Evolutionary conservation across 2,888 invertebrate species (phyloP).

Genomic region (Chloromyia formosa): DNA sequence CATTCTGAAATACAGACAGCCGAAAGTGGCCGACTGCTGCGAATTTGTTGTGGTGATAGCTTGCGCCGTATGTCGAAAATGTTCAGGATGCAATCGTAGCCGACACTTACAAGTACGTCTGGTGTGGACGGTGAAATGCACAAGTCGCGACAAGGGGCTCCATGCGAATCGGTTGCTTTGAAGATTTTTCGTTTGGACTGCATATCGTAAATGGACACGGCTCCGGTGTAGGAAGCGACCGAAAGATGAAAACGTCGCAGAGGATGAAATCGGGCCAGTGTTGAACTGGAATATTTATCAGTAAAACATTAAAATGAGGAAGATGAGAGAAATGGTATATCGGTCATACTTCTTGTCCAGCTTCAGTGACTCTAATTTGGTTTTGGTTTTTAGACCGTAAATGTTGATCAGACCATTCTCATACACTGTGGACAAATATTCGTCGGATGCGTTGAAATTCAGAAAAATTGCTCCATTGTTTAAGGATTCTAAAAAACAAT

Average conservation of each 20-base stretch:
- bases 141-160: constrained; percentile 61
- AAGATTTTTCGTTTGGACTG: constrained; percentile 58
- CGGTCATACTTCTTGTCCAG: constrained; percentile 58
- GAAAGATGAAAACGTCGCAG: constrained; percentile 59
- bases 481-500: constrained; percentile 53
- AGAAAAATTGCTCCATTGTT: constrained; percentile 58
- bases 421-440: constrained; percentile 60
- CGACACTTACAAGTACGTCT: constrained; percentile 59
- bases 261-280: constrained; percentile 62
- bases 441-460: constrained; percentile 62
- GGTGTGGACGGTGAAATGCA: constrained; percentile 58
- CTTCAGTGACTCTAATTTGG: constrained; percentile 58
- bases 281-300: constrained; percentile 54
- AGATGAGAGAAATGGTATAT: too few relatives aligned
- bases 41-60: constrained; percentile 55
- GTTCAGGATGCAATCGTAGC: constrained; percentile 61
- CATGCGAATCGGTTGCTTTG: constrained; percentile 57
- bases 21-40: constrained; percentile 58
- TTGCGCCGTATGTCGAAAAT: constrained; percentile 61
- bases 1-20: constrained; percentile 60
- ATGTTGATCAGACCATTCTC: constrained; percentile 60
- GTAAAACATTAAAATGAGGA: too few relatives aligned
- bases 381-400: constrained; percentile 60
- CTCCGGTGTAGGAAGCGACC: constrained; percentile 59
- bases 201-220: constrained; percentile 59